Conservation (phyloP, 1,140 invertebrate genomes). For the Leptinotarsa texana region DNA sequence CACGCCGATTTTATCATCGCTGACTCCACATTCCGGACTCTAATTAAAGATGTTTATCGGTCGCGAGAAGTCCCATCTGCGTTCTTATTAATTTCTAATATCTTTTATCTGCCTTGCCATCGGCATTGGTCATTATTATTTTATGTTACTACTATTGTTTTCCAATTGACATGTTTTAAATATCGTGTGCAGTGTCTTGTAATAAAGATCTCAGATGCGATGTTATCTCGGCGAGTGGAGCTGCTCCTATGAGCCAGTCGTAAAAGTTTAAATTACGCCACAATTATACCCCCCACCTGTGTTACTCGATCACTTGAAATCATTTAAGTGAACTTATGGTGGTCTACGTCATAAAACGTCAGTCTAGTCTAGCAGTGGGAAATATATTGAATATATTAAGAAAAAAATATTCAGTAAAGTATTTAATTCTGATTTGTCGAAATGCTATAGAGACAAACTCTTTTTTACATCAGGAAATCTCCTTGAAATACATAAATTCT, state of each 20-base stretch:
- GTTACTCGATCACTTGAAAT: too few relatives aligned
- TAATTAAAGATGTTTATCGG: slow-evolving; percentile 48
- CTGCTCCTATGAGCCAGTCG: neutral
- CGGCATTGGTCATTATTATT: slow-evolving; percentile 35
- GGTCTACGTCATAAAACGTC: too few relatives aligned
- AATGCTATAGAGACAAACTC: too few relatives aligned
- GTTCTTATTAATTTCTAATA: slow-evolving; percentile 49
- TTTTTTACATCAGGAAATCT: too few relatives aligned
- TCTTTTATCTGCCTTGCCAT: slow-evolving; percentile 43
- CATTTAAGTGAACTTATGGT: too few relatives aligned
- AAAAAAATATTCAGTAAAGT: too few relatives aligned
- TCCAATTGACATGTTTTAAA: slow-evolving; percentile 31
- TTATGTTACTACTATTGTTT: slow-evolving; percentile 37
- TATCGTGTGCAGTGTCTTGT: neutral
- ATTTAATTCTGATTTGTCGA: too few relatives aligned
- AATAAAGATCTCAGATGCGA: neutral
- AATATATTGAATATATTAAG: too few relatives aligned
- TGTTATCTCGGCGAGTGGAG: neutral
- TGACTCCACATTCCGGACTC: slow-evolving; percentile 44
- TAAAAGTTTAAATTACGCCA: neutral
- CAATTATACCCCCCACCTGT: neutral
- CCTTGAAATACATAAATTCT: too few relatives aligned
- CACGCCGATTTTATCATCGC: slow-evolving; percentile 27
- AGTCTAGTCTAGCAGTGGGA: too few relatives aligned
- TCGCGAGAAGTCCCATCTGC: slow-evolving; percentile 43